These are phyloP conservation scores for Morpho achilles DNA, from an alignment of 2,888 invertebrate genomes.

Conservation along the genomic window DNA sequence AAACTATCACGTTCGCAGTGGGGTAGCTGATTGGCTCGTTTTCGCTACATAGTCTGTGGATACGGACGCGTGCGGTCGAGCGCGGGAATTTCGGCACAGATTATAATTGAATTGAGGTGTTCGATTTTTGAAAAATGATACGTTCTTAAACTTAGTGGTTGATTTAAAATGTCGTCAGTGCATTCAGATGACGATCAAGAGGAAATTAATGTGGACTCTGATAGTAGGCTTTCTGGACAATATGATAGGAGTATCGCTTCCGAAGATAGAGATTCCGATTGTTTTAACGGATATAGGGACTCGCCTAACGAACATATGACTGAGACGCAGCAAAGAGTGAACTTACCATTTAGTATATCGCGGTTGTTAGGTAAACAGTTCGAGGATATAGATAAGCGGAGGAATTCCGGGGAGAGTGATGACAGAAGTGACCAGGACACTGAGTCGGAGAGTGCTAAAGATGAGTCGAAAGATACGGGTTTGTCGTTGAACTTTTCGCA, in stretches of 20 bases:
- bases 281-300: constrained; percentile 70
- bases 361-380: constrained; percentile 88
- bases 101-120: constrained; percentile 24
- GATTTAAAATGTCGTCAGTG: constrained; percentile 66
- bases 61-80: constrained; percentile 64
- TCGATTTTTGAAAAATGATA: constrained; percentile 33
- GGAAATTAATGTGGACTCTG: constrained; percentile 84
- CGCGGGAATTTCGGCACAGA: constrained; percentile 41
- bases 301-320: constrained; percentile 74
- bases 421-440: constrained; percentile 74
- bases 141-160: constrained; percentile 44
- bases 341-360: constrained; percentile 89
- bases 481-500: constrained; percentile 66
- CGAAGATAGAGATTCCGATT: constrained; percentile 78
- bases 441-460: constrained; percentile 72
- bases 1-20: constrained; percentile 69
- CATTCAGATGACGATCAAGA: constrained; percentile 82
- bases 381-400: constrained; percentile 79
- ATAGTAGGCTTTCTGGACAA: constrained; percentile 79
- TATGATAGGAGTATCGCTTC: constrained; percentile 76
- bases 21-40: constrained; percentile 68
- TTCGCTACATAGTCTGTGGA: constrained; percentile 62
- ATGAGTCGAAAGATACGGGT: constrained; percentile 59
- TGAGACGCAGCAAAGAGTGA: constrained; percentile 74
- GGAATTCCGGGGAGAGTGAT: constrained; percentile 72